These are phyloP conservation scores for Hemicordylus capensis DNA, from an alignment of 2,113 vertebrate genomes.

Conservation along the genomic window DNA sequence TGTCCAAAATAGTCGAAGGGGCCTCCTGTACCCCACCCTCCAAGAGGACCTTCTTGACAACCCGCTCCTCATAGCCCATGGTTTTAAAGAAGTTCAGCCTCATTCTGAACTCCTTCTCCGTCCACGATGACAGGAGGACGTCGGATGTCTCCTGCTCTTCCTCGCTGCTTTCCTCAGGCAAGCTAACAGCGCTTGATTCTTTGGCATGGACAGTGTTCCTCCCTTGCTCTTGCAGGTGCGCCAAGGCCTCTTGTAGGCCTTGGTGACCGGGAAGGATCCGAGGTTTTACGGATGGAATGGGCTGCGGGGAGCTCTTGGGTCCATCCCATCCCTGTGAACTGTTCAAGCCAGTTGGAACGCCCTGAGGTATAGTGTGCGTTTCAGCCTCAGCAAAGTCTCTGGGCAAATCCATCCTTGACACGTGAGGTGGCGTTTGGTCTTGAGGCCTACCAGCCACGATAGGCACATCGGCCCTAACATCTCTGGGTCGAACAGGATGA, in stretches of 20 bases:
- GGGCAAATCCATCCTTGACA: neutral
- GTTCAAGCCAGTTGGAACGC: neutral
- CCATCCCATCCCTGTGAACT: neutral
- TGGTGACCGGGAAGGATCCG: neutral
- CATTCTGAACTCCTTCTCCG: constrained; percentile 36
- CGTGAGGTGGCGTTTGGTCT: neutral
- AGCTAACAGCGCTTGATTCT: neutral
- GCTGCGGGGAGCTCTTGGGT: neutral
- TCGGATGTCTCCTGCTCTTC: neutral
- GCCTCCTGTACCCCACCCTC: constrained; percentile 13
- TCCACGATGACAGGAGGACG: neutral
- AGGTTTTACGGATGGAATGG: neutral
- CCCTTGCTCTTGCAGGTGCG: neutral
- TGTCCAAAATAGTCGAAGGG: constrained; percentile 26
- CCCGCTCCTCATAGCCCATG: constrained; percentile 16
- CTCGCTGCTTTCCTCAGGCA: constrained; percentile 23
- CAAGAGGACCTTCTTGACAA: constrained; percentile 15
- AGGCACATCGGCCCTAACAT: neutral
- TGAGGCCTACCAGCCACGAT: neutral
- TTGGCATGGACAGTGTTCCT: neutral
- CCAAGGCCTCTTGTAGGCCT: neutral
- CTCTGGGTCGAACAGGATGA: neutral
- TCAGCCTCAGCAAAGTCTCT: neutral
- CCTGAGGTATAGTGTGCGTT: neutral
- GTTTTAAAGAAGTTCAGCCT: constrained; percentile 35